These are phyloP conservation scores for Nibea coibor DNA, from an alignment of 2,113 vertebrate genomes.

Conservation along the genomic window DNA sequence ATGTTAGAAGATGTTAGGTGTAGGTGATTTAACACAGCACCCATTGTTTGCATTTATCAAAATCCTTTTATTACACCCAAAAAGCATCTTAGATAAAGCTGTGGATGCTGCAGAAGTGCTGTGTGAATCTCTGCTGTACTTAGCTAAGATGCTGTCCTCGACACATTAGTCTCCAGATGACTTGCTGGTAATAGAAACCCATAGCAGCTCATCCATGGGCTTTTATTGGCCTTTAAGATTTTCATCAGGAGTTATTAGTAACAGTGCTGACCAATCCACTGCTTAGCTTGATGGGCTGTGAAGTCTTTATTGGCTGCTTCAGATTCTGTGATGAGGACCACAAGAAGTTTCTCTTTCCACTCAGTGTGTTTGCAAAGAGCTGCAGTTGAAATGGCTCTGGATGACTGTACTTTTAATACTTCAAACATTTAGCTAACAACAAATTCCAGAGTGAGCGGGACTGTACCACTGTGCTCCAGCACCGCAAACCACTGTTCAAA, in stretches of 20 bases:
- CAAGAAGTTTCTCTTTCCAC: constrained; percentile 36
- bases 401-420: constrained; percentile 17
- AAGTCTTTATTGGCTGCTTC: constrained; percentile 63
- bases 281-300: constrained; percentile 62
- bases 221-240: constrained; percentile 71
- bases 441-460: background rate
- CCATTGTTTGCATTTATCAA: constrained; percentile 8
- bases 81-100: background rate
- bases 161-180: constrained; percentile 63
- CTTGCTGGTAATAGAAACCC: constrained; percentile 57
- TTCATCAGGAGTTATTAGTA: constrained; percentile 72
- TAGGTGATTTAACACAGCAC: background rate
- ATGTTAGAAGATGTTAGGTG: background rate
- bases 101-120: background rate
- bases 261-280: constrained; percentile 71
- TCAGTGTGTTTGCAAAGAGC: constrained; percentile 26
- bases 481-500: background rate
- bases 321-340: constrained; percentile 52
- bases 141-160: constrained; percentile 55
- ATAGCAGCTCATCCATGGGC: constrained; percentile 58
- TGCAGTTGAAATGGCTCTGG: background rate
- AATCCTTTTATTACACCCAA: constrained; percentile 8
- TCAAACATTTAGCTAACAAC: constrained; percentile 13
- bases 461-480: background rate
- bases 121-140: constrained; percentile 40